phyloP scores from a whole-genome alignment of 2,797 vertebrate species.

The Pseudochirops corinnae region DNA sequence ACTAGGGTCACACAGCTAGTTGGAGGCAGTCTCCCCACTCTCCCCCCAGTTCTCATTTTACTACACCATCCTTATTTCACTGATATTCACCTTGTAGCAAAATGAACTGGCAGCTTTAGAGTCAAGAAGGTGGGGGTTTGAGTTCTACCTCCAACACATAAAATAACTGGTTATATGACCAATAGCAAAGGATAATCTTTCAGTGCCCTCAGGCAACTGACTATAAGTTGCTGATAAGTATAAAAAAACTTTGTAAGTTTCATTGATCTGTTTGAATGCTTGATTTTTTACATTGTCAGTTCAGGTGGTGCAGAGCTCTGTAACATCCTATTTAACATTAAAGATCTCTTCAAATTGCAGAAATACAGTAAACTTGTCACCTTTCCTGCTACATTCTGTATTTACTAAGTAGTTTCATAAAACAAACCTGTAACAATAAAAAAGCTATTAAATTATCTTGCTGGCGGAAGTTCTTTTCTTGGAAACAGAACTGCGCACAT shows the following conservation, averaged over 20 bases:
- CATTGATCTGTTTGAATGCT: neutral
- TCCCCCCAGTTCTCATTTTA: neutral
- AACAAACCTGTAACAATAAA: neutral
- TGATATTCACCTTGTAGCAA: neutral
- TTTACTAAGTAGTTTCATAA: neutral
- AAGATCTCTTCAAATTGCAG: neutral
- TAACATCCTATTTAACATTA: neutral
- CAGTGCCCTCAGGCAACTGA: neutral
- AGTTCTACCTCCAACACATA: neutral
- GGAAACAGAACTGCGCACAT: conserved; percentile 8
- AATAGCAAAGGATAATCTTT: neutral
- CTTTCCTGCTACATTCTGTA: neutral
- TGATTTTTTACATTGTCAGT: neutral
- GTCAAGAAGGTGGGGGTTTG: too few relatives aligned
- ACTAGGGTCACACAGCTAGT: neutral
- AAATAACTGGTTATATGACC: neutral
- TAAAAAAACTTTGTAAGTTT: neutral
- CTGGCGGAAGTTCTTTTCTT: conserved; percentile 27
- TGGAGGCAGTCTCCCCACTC: neutral
- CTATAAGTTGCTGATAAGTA: neutral
- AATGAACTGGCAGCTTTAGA: neutral
- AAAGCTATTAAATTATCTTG: conserved; percentile 35
- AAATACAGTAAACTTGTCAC: neutral
- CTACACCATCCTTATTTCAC: neutral
- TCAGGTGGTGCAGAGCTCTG: neutral